These are phyloP conservation scores for Paelopatides confundens DNA, from an alignment of 53 echinoderm and acorn worm genomes.

Conservation along the genomic window DNA sequence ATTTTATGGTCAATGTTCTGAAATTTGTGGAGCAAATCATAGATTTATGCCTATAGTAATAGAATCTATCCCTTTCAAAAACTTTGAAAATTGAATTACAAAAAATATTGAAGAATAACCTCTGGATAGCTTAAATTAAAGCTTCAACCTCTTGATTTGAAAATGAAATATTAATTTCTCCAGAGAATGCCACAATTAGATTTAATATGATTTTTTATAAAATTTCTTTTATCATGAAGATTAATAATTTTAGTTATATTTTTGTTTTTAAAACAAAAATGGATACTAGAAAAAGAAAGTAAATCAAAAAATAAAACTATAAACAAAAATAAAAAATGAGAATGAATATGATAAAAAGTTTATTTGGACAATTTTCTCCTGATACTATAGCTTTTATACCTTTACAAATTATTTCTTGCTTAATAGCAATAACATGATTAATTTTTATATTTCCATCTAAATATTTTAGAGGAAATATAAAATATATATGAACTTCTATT, in stretches of 20 bases:
- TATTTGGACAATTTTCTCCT: slow-evolving; percentile 77
- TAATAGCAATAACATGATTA: slow-evolving; percentile 50
- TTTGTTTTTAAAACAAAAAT: background rate
- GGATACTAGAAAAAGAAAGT: background rate
- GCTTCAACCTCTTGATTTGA: slow-evolving; percentile 85
- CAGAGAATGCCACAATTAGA: slow-evolving; percentile 81
- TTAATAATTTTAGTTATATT: slow-evolving; percentile 23
- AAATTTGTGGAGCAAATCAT: slow-evolving; percentile 80
- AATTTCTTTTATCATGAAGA: slow-evolving; percentile 49
- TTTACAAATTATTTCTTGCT: slow-evolving; percentile 13
- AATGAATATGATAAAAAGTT: slow-evolving; percentile 52
- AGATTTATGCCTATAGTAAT: slow-evolving; percentile 85
- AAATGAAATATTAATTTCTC: slow-evolving; percentile 29
- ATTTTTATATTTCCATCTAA: slow-evolving; percentile 37
- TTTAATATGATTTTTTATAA: slow-evolving; percentile 58
- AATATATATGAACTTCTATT: background rate
- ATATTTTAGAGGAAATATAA: slow-evolving; percentile 24
- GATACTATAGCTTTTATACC: slow-evolving; percentile 37
- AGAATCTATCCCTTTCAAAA: slow-evolving; percentile 60
- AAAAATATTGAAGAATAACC: slow-evolving; percentile 58
- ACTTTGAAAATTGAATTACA: slow-evolving; percentile 61
- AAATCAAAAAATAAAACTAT: background rate
- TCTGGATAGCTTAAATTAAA: slow-evolving; percentile 75
- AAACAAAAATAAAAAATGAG: background rate
- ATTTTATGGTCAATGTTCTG: slow-evolving; percentile 80